phyloP scores from a whole-genome alignment of 2,888 invertebrate species.

The Alloplasta piceator region DNA sequence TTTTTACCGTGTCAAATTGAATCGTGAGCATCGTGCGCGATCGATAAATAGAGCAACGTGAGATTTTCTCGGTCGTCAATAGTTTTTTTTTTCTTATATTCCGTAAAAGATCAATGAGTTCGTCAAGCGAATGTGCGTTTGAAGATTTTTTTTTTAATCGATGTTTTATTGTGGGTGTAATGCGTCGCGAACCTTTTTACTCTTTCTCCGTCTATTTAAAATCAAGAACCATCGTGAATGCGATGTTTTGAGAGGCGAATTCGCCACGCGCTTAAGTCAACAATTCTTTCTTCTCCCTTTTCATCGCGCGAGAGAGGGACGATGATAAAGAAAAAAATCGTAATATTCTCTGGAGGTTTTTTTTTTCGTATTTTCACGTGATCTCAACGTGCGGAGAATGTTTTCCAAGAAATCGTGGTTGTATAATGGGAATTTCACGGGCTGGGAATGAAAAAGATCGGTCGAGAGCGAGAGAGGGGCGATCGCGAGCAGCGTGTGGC shows the following conservation, averaged over 20 bases:
- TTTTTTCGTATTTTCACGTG: slow-evolving; percentile 25
- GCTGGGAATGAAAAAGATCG: slow-evolving; percentile 30
- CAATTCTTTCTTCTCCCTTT: slow-evolving; percentile 68
- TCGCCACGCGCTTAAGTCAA: slow-evolving; percentile 83
- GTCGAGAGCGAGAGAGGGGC: slow-evolving; percentile 58
- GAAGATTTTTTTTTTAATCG: slow-evolving; percentile 30
- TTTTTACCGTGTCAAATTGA: slow-evolving; percentile 27
- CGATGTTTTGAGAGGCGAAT: slow-evolving; percentile 79
- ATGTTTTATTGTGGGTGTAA: slow-evolving; percentile 44
- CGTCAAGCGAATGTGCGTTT: slow-evolving; percentile 25
- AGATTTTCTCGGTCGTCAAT: slow-evolving; percentile 24
- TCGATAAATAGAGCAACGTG: slow-evolving; percentile 34
- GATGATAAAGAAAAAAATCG: slow-evolving; percentile 47
- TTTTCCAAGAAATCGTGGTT: slow-evolving; percentile 42
- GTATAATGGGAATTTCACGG: slow-evolving; percentile 60
- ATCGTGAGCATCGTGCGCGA: slow-evolving; percentile 16
- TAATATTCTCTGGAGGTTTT: slow-evolving; percentile 49
- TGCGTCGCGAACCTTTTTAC: slow-evolving; percentile 40
- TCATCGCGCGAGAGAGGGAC: slow-evolving; percentile 10
- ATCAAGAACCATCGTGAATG: slow-evolving; percentile 26
- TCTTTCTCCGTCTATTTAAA: slow-evolving; percentile 3
- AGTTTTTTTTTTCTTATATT: slow-evolving; percentile 20
- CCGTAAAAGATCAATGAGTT: slow-evolving; percentile 46
- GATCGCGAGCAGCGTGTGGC: slow-evolving; percentile 70
- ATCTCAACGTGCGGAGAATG: slow-evolving; percentile 45